Evolutionary conservation across 2,113 vertebrate genomes (phyloP).

Genomic region (Chaenocephalus aceratus): DNA sequence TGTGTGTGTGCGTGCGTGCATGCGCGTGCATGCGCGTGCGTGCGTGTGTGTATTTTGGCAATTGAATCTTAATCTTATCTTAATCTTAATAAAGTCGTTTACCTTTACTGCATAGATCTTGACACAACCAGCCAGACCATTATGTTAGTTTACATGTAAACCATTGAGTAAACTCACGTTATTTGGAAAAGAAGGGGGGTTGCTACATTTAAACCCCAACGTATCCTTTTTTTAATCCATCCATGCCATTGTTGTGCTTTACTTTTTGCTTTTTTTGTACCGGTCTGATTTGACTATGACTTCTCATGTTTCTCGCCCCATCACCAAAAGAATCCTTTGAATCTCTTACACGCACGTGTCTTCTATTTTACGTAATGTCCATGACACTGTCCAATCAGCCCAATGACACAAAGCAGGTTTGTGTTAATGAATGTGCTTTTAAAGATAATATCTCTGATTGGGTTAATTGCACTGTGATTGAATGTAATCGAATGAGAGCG

Average conservation of each 20-base stretch:
- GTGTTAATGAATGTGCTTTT: constrained; percentile 45
- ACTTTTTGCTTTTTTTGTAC: no score
- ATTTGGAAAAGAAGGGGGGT: neutral
- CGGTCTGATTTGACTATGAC: neutral
- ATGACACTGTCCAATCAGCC: constrained; percentile 19
- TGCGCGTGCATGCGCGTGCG: no score
- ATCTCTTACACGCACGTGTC: neutral
- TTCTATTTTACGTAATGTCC: constrained; percentile 1
- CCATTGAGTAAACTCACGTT: neutral
- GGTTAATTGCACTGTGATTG: constrained; percentile 63
- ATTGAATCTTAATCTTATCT: no score
- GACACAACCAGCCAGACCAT: neutral
- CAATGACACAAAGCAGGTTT: constrained; percentile 27
- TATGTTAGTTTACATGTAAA: neutral
- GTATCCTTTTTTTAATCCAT: neutral
- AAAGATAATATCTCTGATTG: constrained; percentile 60
- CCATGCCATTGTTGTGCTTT: neutral
- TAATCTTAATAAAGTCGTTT: constrained; percentile 2
- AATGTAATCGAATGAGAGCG: constrained; percentile 69
- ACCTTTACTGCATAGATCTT: neutral
- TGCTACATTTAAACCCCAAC: neutral
- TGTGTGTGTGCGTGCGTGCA: no score
- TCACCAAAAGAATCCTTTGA: neutral
- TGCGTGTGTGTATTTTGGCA: no score
- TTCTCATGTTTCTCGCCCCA: neutral